Percentiles rank a stretch among this genome's conserved stretches.
Evolutionary conservation across 2,113 vertebrate genomes (phyloP).

Genomic region (Phyllopteryx taeniolatus): DNA sequence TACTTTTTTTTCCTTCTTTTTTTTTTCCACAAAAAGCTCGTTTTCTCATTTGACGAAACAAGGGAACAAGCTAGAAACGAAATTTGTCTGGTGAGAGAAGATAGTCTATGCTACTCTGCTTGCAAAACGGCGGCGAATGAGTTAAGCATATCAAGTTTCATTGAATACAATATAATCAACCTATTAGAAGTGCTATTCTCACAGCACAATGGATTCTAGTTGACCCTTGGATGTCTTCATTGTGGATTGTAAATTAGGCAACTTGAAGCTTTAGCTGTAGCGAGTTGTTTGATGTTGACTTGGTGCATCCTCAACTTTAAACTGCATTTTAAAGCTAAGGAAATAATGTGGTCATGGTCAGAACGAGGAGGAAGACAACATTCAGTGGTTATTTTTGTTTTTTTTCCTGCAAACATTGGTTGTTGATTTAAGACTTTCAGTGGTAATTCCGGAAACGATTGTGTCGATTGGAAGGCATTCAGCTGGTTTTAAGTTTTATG

Average conservation of each 20-base stretch:
- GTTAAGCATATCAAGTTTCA: too few species aligned
- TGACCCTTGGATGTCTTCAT: background rate
- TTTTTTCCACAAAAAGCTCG: too few species aligned
- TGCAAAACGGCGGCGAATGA: too few species aligned
- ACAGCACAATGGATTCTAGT: background rate
- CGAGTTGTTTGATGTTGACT: background rate
- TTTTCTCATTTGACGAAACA: too few species aligned
- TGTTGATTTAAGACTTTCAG: constrained; percentile 36
- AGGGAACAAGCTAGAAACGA: too few species aligned
- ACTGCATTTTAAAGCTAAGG: background rate
- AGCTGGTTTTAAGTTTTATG: constrained; percentile 40
- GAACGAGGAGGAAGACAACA: background rate
- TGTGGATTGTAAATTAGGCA: background rate
- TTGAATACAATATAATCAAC: too few species aligned
- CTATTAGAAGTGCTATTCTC: too few species aligned
- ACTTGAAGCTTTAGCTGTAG: too few species aligned
- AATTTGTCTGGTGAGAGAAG: too few species aligned
- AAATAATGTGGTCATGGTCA: background rate
- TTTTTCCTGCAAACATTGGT: constrained; percentile 16
- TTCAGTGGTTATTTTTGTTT: background rate
- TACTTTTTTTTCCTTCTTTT: too few species aligned
- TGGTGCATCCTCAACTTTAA: background rate
- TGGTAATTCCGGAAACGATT: constrained; percentile 30
- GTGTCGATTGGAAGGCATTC: constrained; percentile 44
- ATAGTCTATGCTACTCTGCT: too few species aligned